These are phyloP conservation scores for Drosophila helvetica DNA, from an alignment of 2,888 invertebrate genomes.

Conservation along the genomic window DNA sequence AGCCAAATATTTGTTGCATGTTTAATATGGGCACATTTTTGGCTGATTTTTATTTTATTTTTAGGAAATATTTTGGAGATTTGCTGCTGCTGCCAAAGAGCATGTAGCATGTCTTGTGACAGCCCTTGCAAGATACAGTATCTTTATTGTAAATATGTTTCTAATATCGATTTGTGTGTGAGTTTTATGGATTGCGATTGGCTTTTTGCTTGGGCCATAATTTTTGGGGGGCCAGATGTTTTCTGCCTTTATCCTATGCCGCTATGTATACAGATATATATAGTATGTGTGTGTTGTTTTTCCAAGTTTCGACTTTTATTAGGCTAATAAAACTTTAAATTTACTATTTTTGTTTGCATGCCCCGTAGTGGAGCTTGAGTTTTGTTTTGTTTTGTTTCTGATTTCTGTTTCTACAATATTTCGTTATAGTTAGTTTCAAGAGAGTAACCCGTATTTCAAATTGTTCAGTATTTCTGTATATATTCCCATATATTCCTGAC, in stretches of 20 bases:
- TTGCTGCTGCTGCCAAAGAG: conserved; percentile 20
- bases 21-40: background rate
- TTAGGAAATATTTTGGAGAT: background rate
- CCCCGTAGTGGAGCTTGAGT: conserved; percentile 15
- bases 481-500: conserved; percentile 23
- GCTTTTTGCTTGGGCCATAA: conserved; percentile 1
- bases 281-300: conserved; percentile 13
- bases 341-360: conserved; percentile 10
- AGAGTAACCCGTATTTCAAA: conserved; percentile 70
- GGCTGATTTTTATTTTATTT: too few species aligned
- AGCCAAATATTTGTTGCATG: conserved; percentile 6
- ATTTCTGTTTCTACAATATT: conserved; percentile 41
- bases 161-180: conserved; percentile 49
- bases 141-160: conserved; percentile 36
- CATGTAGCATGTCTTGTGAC: conserved; percentile 20
- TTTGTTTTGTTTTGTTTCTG: conserved; percentile 15
- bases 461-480: conserved; percentile 59
- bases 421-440: conserved; percentile 44
- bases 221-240: conserved; percentile 28
- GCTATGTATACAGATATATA: conserved; percentile 21
- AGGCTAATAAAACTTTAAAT: conserved; percentile 41
- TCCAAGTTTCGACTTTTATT: conserved; percentile 37
- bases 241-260: conserved; percentile 20
- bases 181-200: conserved; percentile 36
- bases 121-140: conserved; percentile 30